A percentile compares a stretch with the other conserved stretches of the same genome.
Evolutionary conservation across 2,888 invertebrate genomes (phyloP).

Genomic region (Deilephila elpenor): DNA sequence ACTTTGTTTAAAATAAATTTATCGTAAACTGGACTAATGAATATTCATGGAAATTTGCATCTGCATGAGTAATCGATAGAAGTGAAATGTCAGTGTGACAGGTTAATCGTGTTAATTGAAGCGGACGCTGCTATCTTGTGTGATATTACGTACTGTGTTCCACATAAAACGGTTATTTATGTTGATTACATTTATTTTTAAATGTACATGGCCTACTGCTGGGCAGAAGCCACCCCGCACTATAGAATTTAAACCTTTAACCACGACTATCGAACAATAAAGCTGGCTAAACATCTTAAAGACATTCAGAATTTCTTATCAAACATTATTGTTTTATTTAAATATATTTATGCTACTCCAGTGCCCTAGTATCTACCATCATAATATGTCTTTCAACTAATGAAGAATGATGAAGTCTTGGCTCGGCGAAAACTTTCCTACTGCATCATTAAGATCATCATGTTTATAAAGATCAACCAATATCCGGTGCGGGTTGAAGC

Average conservation of each 20-base stretch:
- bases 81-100: slow-evolving; percentile 68
- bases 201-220: not conserved
- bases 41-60: slow-evolving; percentile 70
- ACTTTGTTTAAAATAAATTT: slow-evolving; percentile 27
- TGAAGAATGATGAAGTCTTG: too few relatives aligned
- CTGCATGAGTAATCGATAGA: slow-evolving; percentile 76
- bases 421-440: not conserved
- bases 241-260: not conserved
- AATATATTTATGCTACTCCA: too few relatives aligned
- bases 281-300: too few relatives aligned
- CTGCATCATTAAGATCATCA: not conserved
- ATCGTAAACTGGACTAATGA: slow-evolving; percentile 45
- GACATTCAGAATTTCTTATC: too few relatives aligned
- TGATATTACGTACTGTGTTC: slow-evolving; percentile 17
- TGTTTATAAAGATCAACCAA: not conserved
- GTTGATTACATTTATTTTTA: not conserved
- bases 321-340: too few relatives aligned
- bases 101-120: slow-evolving; percentile 70
- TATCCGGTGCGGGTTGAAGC: not conserved
- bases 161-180: not conserved
- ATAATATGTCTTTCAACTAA: too few relatives aligned
- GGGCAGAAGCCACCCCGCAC: not conserved
- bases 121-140: slow-evolving; percentile 54
- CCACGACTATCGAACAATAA: too few relatives aligned
- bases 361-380: too few relatives aligned